Percentiles rank a stretch among this genome's conserved stretches.
Evolutionary conservation across 92 coral and sea anemone genomes (phyloP).

Genomic region (Parazoanthus atlanticus): DNA sequence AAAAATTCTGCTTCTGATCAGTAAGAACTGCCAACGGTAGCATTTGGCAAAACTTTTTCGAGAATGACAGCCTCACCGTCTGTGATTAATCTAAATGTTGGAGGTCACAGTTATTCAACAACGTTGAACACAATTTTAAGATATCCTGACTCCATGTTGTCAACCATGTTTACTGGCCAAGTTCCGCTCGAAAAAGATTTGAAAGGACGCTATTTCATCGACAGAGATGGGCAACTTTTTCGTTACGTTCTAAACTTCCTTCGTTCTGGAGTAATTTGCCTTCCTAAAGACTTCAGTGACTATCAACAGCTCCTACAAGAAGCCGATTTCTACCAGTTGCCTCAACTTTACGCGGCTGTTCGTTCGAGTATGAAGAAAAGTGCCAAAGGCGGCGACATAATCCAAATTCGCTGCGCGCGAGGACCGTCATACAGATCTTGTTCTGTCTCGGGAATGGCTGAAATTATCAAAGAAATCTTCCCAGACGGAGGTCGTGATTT

Average conservation of each 20-base stretch:
- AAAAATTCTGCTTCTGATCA: too few relatives aligned
- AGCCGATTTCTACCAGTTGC: conserved; percentile 34
- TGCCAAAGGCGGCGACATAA: conserved; percentile 21
- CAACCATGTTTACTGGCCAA: conserved; percentile 21
- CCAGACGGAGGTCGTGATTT: conserved; percentile 44
- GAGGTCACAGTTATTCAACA: conserved; percentile 76
- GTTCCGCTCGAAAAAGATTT: background rate
- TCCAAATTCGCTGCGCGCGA: conserved; percentile 46
- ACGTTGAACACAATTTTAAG: conserved; percentile 69
- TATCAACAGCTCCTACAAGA: conserved; percentile 44
- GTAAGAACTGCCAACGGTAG: background rate
- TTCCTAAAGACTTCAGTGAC: conserved; percentile 30
- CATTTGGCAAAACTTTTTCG: background rate
- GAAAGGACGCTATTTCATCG: conserved; percentile 35
- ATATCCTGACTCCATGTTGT: conserved; percentile 57
- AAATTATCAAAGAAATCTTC: conserved; percentile 38
- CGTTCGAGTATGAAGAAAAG: conserved; percentile 15
- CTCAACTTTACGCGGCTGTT: conserved; percentile 41
- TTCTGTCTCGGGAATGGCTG: conserved; percentile 40
- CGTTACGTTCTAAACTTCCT: conserved; percentile 43
- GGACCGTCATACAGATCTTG: conserved; percentile 45
- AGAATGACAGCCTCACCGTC: conserved; percentile 1
- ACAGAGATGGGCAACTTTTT: conserved; percentile 47
- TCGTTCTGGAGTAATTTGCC: conserved; percentile 33
- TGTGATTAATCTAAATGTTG: conserved; percentile 76